These are phyloP conservation scores for Mormyrus proboscirostris DNA, from an alignment of 2,797 vertebrate genomes.

Conservation along the genomic window DNA sequence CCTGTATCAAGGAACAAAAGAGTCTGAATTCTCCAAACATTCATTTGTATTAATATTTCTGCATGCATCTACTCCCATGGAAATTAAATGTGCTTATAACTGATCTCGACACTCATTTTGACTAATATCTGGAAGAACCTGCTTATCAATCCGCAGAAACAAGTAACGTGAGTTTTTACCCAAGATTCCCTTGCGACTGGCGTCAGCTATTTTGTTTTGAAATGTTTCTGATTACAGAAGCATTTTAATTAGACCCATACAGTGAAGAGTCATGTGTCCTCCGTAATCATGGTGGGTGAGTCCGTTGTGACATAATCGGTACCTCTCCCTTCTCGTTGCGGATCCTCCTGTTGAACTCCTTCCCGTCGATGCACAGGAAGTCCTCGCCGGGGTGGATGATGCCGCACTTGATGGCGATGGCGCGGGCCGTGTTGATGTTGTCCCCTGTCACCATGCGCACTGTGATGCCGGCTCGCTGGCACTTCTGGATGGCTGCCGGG, in stretches of 20 bases:
- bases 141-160: neutral
- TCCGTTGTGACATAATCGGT: neutral
- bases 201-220: neutral
- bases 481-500: constrained; percentile 89
- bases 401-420: constrained; percentile 96
- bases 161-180: neutral
- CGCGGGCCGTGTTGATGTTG: constrained; percentile 96
- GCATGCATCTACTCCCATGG: neutral
- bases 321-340: constrained; percentile 97
- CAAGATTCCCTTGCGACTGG: neutral
- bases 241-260: neutral
- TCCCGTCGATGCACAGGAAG: constrained; percentile 94
- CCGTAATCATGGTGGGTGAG: neutral
- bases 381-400: constrained; percentile 96
- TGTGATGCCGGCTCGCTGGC: constrained; percentile 93
- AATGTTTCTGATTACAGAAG: neutral
- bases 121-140: neutral
- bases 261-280: neutral
- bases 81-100: neutral
- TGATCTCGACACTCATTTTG: neutral
- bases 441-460: constrained; percentile 98
- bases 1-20: constrained; percentile 40
- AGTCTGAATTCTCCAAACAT: neutral
- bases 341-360: constrained; percentile 97
- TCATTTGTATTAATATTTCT: neutral